Percentiles rank a stretch among this genome's conserved stretches.
Evolutionary conservation across 2,797 vertebrate genomes (phyloP).

Genomic region (Dendrocincla fuliginosa): DNA sequence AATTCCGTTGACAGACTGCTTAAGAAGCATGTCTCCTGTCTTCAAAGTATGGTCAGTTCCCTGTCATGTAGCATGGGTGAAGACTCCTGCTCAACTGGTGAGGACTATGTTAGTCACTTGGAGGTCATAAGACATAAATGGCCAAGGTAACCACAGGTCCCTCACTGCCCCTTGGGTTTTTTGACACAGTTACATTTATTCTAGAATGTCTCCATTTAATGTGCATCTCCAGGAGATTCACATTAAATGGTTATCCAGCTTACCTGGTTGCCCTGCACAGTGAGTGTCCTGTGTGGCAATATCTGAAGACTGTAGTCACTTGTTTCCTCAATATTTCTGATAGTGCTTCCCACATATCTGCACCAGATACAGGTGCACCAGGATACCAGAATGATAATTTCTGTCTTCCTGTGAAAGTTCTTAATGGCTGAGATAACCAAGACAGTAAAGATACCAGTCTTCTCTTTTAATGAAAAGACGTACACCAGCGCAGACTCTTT

Average conservation of each 20-base stretch:
- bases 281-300: background rate
- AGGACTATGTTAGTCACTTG: background rate
- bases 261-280: background rate
- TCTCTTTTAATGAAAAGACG: background rate
- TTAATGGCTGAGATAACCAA: background rate
- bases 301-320: background rate
- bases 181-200: background rate
- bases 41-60: background rate
- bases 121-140: background rate
- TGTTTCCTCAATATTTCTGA: background rate
- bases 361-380: background rate
- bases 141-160: background rate
- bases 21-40: background rate
- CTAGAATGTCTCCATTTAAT: background rate
- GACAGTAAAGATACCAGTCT: background rate
- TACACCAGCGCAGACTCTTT: background rate
- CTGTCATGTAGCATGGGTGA: background rate
- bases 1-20: conserved; percentile 25
- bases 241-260: background rate
- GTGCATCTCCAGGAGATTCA: background rate
- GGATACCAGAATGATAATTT: background rate
- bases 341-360: background rate
- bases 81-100: background rate
- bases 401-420: background rate
- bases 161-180: background rate